These are phyloP conservation scores for Leucoma salicis DNA, from an alignment of 2,888 invertebrate species.

Conservation along the genomic window DNA sequence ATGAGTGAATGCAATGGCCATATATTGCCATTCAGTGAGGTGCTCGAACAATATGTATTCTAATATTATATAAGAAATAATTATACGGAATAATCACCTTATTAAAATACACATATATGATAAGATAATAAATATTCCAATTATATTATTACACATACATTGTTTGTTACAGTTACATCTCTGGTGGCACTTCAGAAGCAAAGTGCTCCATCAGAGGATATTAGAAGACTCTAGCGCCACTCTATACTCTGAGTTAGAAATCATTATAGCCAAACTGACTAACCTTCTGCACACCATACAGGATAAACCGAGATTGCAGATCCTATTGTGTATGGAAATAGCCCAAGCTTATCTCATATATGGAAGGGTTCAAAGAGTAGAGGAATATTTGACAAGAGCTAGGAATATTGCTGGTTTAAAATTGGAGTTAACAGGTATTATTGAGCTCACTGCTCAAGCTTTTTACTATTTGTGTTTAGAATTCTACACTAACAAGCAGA, in stretches of 20 bases:
- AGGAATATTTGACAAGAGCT: constrained; percentile 85
- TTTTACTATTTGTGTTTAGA: too few relatives aligned
- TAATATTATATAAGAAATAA: too few relatives aligned
- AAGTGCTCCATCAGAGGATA: constrained; percentile 88
- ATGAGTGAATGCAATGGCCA: too few relatives aligned
- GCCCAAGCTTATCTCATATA: constrained; percentile 88
- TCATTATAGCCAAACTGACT: constrained; percentile 65
- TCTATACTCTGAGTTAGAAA: constrained; percentile 83
- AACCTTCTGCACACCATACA: constrained; percentile 60
- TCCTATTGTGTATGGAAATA: constrained; percentile 73
- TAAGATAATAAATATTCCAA: neutral
- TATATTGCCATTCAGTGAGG: too few relatives aligned
- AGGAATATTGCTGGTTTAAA: constrained; percentile 84
- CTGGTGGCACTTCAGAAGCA: constrained; percentile 90
- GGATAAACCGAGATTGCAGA: constrained; percentile 56
- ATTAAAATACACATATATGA: too few relatives aligned
- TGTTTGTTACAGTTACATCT: constrained; percentile 50
- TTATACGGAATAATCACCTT: too few relatives aligned
- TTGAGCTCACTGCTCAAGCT: too few relatives aligned
- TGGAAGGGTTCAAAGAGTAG: constrained; percentile 86
- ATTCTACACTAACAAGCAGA: too few relatives aligned
- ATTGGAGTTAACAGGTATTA: constrained; percentile 85
- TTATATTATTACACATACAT: neutral
- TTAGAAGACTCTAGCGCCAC: constrained; percentile 88
- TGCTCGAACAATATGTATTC: too few relatives aligned